Conservation (phyloP, 1,140 invertebrate genomes). For the Batillaria attramentaria region DNA sequence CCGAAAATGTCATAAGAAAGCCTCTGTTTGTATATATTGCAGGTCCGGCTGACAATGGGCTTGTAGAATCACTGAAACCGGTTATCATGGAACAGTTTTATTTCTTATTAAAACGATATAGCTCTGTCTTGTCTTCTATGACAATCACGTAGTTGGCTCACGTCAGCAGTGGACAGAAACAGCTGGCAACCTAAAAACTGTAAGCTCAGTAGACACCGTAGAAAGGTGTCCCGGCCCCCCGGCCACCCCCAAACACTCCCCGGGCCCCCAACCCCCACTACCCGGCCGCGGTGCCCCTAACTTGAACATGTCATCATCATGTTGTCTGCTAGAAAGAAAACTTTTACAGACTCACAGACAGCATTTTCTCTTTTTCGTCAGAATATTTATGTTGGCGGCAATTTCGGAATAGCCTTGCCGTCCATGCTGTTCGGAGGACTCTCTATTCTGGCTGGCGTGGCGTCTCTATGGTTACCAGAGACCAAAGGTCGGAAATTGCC, state of each 20-base stretch:
- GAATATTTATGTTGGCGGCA: conserved; percentile 69
- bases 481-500: conserved; percentile 74
- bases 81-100: no score
- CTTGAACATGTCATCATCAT: not conserved
- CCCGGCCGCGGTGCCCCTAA: no score
- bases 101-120: no score
- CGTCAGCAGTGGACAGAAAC: no score
- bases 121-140: no score
- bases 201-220: not conserved
- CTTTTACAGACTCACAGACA: not conserved
- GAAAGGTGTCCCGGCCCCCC: no score
- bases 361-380: conserved; percentile 44
- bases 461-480: conserved; percentile 75
- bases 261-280: no score
- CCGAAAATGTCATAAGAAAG: not conserved
- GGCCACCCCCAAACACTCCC: no score
- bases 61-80: no score
- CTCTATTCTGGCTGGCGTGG: conserved; percentile 73
- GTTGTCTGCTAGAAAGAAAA: not conserved
- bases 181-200: no score
- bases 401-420: conserved; percentile 68
- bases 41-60: no score
- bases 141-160: no score
- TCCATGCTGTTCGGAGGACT: conserved; percentile 76
- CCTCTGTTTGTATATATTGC: not conserved